Evolutionary conservation across 2,797 vertebrate species (phyloP).

Genomic region (Dermochelys coriacea): DNA sequence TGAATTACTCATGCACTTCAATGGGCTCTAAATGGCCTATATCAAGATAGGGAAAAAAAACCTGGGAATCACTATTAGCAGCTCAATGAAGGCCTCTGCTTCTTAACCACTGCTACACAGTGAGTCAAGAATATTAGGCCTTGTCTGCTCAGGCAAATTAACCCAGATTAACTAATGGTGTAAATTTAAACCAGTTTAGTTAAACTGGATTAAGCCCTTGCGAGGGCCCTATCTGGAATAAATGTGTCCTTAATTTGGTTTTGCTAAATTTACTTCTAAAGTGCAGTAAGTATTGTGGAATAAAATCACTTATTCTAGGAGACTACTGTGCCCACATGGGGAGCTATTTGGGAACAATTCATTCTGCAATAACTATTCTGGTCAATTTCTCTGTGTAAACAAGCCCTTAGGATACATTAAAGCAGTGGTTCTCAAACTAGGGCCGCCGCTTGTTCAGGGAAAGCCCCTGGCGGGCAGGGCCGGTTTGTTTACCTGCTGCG

Average conservation of each 20-base stretch:
- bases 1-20: not conserved
- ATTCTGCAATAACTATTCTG: not conserved
- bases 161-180: not conserved
- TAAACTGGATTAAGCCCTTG: not conserved
- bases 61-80: not conserved
- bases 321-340: not conserved
- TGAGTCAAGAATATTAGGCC: accelerated
- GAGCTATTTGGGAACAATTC: accelerated
- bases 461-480: too few relatives aligned
- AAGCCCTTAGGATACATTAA: not conserved
- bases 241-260: not conserved
- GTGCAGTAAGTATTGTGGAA: not conserved
- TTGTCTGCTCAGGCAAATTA: constrained; percentile 9
- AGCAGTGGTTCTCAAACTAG: too few relatives aligned
- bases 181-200: not conserved
- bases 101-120: not conserved
- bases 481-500: too few relatives aligned
- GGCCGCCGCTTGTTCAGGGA: too few relatives aligned
- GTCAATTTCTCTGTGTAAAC: not conserved
- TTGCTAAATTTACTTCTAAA: constrained; percentile 12
- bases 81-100: not conserved
- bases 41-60: not conserved
- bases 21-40: not conserved
- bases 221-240: not conserved
- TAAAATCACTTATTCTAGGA: not conserved